Evolutionary conservation across 2,888 invertebrate species (phyloP).

Genomic region (Agrotis ipsilon): DNA sequence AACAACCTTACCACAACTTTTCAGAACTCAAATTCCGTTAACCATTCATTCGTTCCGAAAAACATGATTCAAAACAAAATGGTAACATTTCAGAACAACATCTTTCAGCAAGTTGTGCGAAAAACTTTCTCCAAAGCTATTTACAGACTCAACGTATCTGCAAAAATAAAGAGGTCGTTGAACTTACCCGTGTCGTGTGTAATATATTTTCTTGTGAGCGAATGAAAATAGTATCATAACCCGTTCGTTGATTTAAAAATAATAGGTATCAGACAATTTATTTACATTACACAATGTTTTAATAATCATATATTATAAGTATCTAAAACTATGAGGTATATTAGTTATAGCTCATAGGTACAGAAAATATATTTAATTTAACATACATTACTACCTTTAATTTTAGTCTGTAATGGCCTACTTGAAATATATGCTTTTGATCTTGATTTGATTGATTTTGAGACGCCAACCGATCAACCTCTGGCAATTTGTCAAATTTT

Average conservation of each 20-base stretch:
- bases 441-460: too few species aligned
- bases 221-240: slow-evolving; percentile 30
- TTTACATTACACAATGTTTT: slow-evolving; percentile 13
- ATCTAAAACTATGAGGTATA: neutral
- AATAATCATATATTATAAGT: neutral
- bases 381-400: too few species aligned
- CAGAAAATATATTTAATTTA: too few species aligned
- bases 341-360: too few species aligned
- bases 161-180: slow-evolving; percentile 43
- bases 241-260: slow-evolving; percentile 35
- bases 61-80: slow-evolving; percentile 25
- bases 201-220: slow-evolving; percentile 17
- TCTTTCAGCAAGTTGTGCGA: slow-evolving; percentile 27
- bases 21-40: neutral
- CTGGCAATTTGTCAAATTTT: too few species aligned
- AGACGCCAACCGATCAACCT: too few species aligned
- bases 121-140: slow-evolving; percentile 36
- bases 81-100: slow-evolving; percentile 25
- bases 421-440: too few species aligned
- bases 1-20: too few species aligned
- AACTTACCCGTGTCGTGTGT: neutral
- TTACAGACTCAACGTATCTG: slow-evolving; percentile 19
- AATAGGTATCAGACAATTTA: neutral
- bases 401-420: too few species aligned
- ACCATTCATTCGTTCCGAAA: slow-evolving; percentile 10